Evolutionary conservation across 2,797 vertebrate genomes (phyloP).

Genomic region (Ispidina picta): DNA sequence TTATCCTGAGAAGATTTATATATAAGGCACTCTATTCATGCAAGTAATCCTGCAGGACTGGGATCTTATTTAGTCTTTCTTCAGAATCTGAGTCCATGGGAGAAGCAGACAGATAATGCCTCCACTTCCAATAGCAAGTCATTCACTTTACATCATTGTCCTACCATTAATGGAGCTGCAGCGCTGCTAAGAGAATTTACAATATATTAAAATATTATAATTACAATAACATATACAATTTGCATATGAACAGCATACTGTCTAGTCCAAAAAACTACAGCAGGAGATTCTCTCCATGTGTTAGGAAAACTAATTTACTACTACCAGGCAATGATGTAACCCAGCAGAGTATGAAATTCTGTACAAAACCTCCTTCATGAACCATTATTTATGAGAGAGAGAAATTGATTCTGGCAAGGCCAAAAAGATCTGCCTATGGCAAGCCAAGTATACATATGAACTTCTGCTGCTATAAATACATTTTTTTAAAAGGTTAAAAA

Average conservation of each 20-base stretch:
- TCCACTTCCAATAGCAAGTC: not conserved
- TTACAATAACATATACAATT: not conserved
- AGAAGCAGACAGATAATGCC: not conserved
- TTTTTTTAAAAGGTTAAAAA: not conserved
- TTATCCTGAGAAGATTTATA: not conserved
- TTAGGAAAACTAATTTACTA: not conserved
- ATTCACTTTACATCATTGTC: not conserved
- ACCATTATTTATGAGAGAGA: not conserved
- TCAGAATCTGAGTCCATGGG: not conserved
- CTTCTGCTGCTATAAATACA: not conserved
- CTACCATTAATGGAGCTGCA: not conserved
- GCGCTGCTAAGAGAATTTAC: not conserved
- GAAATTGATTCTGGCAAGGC: not conserved
- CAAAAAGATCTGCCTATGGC: not conserved
- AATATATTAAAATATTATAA: not conserved
- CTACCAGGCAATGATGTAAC: not conserved
- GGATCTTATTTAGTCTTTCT: not conserved
- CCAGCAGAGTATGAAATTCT: not conserved
- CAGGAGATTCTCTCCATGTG: not conserved
- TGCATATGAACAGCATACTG: slow-evolving; percentile 7
- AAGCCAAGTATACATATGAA: not conserved
- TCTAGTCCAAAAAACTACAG: not conserved
- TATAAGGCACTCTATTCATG: not conserved
- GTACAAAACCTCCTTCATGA: not conserved
- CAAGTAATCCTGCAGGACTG: not conserved